These are phyloP conservation scores for Vesta saturnalis DNA, from an alignment of 2,888 invertebrate species.

Conservation along the genomic window DNA sequence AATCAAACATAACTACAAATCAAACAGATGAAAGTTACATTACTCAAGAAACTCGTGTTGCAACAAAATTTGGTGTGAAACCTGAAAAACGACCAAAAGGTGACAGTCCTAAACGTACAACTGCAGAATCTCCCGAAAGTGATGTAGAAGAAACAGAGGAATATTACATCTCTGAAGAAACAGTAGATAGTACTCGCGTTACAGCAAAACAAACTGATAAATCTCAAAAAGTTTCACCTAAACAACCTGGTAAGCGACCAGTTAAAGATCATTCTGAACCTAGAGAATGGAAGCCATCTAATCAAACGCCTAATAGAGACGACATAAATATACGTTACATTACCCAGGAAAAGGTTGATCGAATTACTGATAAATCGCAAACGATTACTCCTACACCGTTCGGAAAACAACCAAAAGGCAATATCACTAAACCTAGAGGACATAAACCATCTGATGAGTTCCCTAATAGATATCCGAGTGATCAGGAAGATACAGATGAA, in stretches of 20 bases:
- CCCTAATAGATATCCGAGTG: background rate
- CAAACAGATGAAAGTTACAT: slow-evolving; percentile 37
- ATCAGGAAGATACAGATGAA: background rate
- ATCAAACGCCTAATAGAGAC: no score
- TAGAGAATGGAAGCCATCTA: no score
- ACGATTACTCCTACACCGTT: background rate
- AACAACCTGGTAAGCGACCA: background rate
- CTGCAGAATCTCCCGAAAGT: no score
- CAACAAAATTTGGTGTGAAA: background rate
- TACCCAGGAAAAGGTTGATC: no score
- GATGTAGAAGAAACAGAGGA: background rate
- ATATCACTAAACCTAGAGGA: background rate
- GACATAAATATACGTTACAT: no score
- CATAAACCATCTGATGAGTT: background rate
- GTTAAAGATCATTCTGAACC: no score
- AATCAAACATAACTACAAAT: slow-evolving; percentile 13
- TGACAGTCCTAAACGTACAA: no score
- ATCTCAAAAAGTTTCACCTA: background rate
- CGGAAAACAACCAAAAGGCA: background rate
- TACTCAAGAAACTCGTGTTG: slow-evolving; percentile 14
- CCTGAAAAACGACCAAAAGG: background rate
- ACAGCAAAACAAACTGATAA: background rate
- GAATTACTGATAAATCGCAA: background rate
- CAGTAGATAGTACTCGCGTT: background rate
- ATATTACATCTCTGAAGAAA: background rate